These are phyloP conservation scores for Diarsia brunnea DNA, from an alignment of 2,888 invertebrate species.

Conservation along the genomic window DNA sequence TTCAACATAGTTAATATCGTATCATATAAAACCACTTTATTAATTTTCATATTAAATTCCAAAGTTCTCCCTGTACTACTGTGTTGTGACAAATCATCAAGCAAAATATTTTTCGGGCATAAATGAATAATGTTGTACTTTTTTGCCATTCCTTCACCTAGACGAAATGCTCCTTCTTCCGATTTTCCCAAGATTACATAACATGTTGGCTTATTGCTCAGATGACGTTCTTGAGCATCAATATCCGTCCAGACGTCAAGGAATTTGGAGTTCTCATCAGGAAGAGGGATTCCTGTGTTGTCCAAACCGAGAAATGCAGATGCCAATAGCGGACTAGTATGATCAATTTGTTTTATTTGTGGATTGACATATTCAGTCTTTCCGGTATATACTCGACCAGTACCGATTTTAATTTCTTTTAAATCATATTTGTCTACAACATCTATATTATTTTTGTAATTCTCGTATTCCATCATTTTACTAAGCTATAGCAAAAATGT, in stretches of 20 bases:
- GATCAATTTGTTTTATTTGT: constrained; percentile 48
- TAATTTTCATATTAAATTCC: constrained; percentile 90
- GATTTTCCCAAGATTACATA: constrained; percentile 92
- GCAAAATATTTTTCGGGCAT: constrained; percentile 89
- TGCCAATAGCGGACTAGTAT: constrained; percentile 74
- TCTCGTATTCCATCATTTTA: constrained; percentile 48
- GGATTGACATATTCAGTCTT: constrained; percentile 66
- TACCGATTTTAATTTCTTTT: constrained; percentile 69
- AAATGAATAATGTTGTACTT: constrained; percentile 91
- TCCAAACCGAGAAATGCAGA: constrained; percentile 81
- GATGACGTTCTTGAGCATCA: constrained; percentile 87
- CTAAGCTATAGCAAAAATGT: not conserved
- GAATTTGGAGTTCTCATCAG: constrained; percentile 65
- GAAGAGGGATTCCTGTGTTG: constrained; percentile 80
- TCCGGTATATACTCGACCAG: constrained; percentile 73
- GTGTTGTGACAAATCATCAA: constrained; percentile 90
- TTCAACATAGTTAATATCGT: constrained; percentile 88
- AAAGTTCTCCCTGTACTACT: constrained; percentile 91
- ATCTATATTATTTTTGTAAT: constrained; percentile 73
- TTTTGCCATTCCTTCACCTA: constrained; percentile 91
- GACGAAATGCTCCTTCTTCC: constrained; percentile 85
- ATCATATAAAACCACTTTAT: constrained; percentile 88
- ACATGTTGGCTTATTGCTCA: constrained; percentile 88
- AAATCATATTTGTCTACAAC: constrained; percentile 74
- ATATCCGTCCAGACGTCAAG: constrained; percentile 87